Conservation (phyloP, 2,797 vertebrate genomes). For the Tokudaia tokunoshimensis region DNA sequence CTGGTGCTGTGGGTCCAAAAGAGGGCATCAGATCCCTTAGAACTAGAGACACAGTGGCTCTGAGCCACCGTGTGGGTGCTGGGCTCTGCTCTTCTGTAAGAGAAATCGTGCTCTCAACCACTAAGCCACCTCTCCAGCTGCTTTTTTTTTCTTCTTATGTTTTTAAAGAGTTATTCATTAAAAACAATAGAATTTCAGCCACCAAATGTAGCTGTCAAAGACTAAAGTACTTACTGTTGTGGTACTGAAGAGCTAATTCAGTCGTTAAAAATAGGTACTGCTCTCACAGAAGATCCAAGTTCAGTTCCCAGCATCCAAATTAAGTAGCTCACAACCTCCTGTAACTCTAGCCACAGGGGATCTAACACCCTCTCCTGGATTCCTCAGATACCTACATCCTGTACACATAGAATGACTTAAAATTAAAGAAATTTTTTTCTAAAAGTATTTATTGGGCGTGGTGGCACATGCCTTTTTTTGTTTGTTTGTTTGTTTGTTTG, state of each 20-base stretch:
- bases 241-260: not conserved
- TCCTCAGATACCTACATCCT: not conserved
- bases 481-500: too few species aligned
- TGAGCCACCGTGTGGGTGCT: not conserved
- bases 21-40: not conserved
- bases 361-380: not conserved
- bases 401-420: not conserved
- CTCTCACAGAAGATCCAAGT: not conserved
- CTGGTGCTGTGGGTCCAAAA: not conserved
- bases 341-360: not conserved
- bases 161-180: slow-evolving; percentile 2
- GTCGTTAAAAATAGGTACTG: not conserved
- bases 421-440: not conserved
- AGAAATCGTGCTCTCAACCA: not conserved
- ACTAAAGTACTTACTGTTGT: not conserved
- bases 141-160: not conserved
- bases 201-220: not conserved
- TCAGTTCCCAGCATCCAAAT: not conserved
- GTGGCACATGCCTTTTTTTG: too few species aligned
- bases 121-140: not conserved
- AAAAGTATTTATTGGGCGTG: not conserved
- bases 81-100: not conserved
- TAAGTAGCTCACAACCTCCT: not conserved
- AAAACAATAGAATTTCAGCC: not conserved
- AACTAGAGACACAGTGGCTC: not conserved